Percentiles rank a stretch among this genome's conserved stretches.
These are phyloP conservation scores for Mayetiola destructor DNA, from an alignment of 2,888 invertebrate species.

Conservation along the genomic window DNA sequence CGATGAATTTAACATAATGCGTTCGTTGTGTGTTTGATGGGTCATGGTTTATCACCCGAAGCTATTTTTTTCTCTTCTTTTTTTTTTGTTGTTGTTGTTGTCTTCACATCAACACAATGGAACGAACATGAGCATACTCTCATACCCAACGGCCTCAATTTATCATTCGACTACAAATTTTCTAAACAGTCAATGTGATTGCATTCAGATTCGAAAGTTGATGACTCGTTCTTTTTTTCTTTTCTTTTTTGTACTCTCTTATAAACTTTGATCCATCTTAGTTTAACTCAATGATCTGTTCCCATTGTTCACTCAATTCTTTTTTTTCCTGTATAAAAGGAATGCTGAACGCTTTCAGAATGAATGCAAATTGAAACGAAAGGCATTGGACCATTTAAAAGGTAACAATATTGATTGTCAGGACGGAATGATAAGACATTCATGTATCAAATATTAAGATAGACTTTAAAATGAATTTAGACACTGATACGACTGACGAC, in stretches of 20 bases:
- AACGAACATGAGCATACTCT: background rate
- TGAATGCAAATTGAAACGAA: background rate
- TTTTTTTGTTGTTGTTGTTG: background rate
- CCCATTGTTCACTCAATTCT: background rate
- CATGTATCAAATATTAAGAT: constrained; percentile 8
- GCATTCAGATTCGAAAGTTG: constrained; percentile 10
- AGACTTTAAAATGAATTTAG: no score
- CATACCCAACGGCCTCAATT: constrained; percentile 5
- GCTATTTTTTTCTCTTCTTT: background rate
- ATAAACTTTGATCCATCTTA: background rate
- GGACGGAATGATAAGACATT: constrained; percentile 8
- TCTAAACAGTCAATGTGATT: background rate
- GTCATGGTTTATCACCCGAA: no score
- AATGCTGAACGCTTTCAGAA: background rate
- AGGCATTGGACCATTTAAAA: background rate
- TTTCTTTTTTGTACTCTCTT: background rate
- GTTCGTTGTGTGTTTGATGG: no score
- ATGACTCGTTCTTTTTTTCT: background rate
- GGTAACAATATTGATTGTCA: background rate
- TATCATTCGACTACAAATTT: constrained; percentile 3
- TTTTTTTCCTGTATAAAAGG: background rate
- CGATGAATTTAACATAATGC: background rate
- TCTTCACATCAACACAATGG: background rate
- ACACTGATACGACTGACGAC: no score
- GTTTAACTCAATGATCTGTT: no score